Percentiles rank a stretch among this genome's conserved stretches.
These are phyloP conservation scores for Xerus rutilus DNA, from an alignment of 2,797 vertebrate species.

Conservation along the genomic window DNA sequence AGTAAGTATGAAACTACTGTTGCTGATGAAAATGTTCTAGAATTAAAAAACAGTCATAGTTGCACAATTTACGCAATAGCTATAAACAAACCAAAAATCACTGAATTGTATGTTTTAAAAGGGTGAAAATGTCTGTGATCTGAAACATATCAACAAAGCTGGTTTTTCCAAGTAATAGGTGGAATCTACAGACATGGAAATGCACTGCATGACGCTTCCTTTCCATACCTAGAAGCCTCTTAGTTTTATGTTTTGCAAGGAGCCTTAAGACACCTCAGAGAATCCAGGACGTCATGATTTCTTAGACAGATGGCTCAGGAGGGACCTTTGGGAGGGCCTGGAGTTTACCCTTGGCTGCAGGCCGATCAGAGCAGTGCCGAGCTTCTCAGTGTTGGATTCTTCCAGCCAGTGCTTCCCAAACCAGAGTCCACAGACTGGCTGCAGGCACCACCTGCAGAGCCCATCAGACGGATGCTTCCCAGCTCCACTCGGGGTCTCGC, in stretches of 20 bases:
- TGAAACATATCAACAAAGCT: neutral
- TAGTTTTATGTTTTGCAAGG: neutral
- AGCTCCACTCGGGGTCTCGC: neutral
- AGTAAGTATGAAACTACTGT: neutral
- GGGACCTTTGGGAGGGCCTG: neutral
- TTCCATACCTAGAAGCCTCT: neutral
- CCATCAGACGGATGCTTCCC: neutral
- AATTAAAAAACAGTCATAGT: neutral
- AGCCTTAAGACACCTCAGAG: neutral
- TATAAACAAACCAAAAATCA: neutral
- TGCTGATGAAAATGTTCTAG: neutral
- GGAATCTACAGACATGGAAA: neutral
- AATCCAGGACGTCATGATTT: neutral
- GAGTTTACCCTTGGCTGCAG: neutral
- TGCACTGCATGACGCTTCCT: neutral
- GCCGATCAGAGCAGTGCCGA: neutral
- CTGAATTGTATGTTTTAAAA: neutral
- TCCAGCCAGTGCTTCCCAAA: neutral
- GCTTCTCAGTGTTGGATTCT: neutral
- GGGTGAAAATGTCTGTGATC: neutral
- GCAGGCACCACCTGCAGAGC: neutral
- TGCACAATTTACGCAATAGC: neutral
- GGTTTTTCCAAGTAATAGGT: neutral
- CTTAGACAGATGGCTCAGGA: neutral
- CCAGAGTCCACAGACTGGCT: neutral